Base-by-base conservation (phyloP, 2,888 invertebrate genomes). In the Acleris cristana region DNA sequence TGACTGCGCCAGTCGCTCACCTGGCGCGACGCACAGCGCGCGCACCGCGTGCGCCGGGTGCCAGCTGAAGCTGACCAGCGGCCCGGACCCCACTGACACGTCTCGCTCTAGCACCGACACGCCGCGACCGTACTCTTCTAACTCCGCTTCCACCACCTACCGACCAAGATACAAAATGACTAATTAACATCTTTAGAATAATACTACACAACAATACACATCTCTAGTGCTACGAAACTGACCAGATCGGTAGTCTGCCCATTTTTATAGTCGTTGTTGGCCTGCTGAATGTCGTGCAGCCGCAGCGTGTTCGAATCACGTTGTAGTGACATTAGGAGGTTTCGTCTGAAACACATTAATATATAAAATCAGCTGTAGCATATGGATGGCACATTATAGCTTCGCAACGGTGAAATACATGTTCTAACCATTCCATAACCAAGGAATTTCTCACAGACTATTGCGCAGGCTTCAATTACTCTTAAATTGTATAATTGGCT, bases 41-140 rank as follows among this genome's bases (percentile, higher is more conserved):
- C 97, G 89, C 79, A 97, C 97, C 84, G 96, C 96, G 79, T 97
- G 95, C 5, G 93, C 93, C 2, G 96, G 96, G 89, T 99, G 98
- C 98, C 99, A 99, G 45, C 96, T 95, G 85, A 97, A 96, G 69
- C 97, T 96, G 12, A 96, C 95, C 16, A 98, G 79, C 69, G 64
- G 76, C 68, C 85, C 83, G 19, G 85, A 85, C 57, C 86, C 89
- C 59, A 93, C 90, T 21, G 84, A 79, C 64, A 85, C 79, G 68
- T 71, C 73, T 1, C 75, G 72, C 65, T 74, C 73, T 30, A 76
- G 65, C 52, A 61, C 65, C 0, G 56, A 56, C 52, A 61, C 74
- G 59, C 80, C 75, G 69, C 76, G 74, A 80, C 76, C 40, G 82
- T 80, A 67, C 48, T 78, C 70, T 72, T 75, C 80, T 71, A 64